A percentile compares a stretch with the other conserved stretches of the same genome.
phyloP scores from a whole-genome alignment of 2,113 vertebrate genomes.

The Atrichornis clamosus region DNA sequence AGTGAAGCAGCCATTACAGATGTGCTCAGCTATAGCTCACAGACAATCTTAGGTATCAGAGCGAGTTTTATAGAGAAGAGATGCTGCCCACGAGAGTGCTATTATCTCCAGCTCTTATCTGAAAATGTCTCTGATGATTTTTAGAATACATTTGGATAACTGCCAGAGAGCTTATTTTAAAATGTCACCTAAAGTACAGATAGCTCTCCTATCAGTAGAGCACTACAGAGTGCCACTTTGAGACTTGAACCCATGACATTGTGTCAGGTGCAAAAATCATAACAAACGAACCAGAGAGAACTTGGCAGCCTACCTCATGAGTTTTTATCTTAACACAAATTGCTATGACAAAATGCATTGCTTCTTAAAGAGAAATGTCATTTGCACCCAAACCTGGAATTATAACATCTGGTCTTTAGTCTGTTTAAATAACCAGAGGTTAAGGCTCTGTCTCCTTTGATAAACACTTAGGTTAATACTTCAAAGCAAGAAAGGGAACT shows the following conservation, averaged over 20 bases:
- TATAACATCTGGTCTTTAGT: neutral
- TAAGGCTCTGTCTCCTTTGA: neutral
- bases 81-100: neutral
- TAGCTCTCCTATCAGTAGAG: constrained; percentile 4
- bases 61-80: neutral
- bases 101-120: constrained; percentile 23
- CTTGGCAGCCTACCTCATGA: neutral
- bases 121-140: constrained; percentile 33
- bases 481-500: neutral
- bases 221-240: neutral
- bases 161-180: constrained; percentile 38
- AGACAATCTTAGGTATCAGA: neutral
- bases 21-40: neutral
- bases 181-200: constrained; percentile 39
- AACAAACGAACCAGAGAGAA: constrained; percentile 22
- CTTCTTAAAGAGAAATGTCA: neutral
- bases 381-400: neutral
- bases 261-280: constrained; percentile 18
- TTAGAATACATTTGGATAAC: constrained; percentile 32
- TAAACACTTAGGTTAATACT: constrained; percentile 7
- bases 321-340: constrained; percentile 28
- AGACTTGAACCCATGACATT: constrained; percentile 16
- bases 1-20: neutral
- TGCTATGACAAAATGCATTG: neutral
- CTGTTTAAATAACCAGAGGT: neutral